Conservation (phyloP, 2,797 vertebrate species). For the Sylvia borin region DNA sequence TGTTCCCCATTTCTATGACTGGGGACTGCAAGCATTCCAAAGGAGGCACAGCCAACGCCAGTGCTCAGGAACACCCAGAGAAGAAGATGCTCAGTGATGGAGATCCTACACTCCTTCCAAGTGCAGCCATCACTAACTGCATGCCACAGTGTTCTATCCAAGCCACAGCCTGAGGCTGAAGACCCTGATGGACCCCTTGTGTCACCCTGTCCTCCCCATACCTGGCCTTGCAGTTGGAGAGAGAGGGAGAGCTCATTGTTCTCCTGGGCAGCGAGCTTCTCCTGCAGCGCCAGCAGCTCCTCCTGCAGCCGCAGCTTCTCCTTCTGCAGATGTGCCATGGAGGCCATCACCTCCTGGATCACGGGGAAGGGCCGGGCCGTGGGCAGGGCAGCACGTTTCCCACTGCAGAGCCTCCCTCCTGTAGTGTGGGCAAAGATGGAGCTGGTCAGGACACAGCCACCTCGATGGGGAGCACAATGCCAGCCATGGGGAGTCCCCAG, state of each 20-base stretch:
- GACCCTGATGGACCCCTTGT: fast-evolving
- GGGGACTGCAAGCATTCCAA: background rate
- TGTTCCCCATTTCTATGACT: too few relatives aligned
- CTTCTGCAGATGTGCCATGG: constrained; percentile 74
- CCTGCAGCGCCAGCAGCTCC: constrained; percentile 70
- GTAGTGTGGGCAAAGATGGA: background rate
- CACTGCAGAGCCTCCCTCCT: constrained; percentile 74
- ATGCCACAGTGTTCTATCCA: background rate
- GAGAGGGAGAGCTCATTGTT: constrained; percentile 77
- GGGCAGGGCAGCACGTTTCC: constrained; percentile 57
- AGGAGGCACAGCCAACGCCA: fast-evolving
- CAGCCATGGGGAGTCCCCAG: background rate
- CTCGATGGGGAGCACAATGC: fast-evolving
- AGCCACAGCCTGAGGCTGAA: background rate
- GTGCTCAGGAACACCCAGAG: fast-evolving
- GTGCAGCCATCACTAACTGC: background rate
- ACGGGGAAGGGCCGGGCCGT: constrained; percentile 30
- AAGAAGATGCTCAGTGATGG: background rate
- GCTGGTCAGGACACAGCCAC: fast-evolving
- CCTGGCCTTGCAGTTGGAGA: constrained; percentile 85
- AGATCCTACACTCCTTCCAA: background rate
- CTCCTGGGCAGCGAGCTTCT: constrained; percentile 71
- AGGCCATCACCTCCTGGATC: constrained; percentile 77
- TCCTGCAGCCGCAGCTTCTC: constrained; percentile 76
- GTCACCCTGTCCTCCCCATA: constrained; percentile 22